Evolutionary conservation across 1,140 invertebrate species (phyloP), one percentile per base, ranked within the genome.

Genomic region (Cotesia typhae): DNA sequence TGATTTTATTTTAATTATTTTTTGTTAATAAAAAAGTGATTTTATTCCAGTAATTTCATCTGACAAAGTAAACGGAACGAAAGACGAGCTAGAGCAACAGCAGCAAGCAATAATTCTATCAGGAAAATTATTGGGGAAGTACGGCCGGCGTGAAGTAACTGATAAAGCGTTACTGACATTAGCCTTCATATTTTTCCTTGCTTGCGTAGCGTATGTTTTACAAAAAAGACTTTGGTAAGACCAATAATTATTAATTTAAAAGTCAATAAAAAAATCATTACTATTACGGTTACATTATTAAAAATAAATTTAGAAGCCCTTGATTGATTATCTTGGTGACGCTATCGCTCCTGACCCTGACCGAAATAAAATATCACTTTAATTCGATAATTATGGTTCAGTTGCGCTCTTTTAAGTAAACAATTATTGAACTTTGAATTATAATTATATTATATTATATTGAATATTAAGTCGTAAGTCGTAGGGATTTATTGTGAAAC

Each of bases 111-210:
- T 98, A 76, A 88, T 91, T 10, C 95, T 96, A 80, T 96, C 96
- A 0, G 92, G 93, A 71, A 96, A 96, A 85, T 87, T 99, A 2
- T 86, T 99, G 51, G 95, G 94, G 20, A 99, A 98, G 88, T 99
- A 98, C 87, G 95, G 94, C 2, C 87, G 96, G 75, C 86, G 97
- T 37, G 96, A 99, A 88, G 92, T 96, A 67, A 99, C 97, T 0
- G 97, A 99, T 82, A 98, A 97, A 90, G 90, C 96, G 59, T 88
- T 98, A 0, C 91, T 98, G 74, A 92, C 95, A 72, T 91, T 98
- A 79, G 96, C 95, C 60, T 94, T 98, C 81, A 88, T 92, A 2
- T 97, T 99, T 87, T 99, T 98, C 83, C 89, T 97, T 72, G 93
- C 93, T 6, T 96, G 94, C 80, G 95, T 96, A 52, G 88, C 96